phyloP scores from a whole-genome alignment of 2,797 vertebrate species.

The Astyanax mexicanus region DNA sequence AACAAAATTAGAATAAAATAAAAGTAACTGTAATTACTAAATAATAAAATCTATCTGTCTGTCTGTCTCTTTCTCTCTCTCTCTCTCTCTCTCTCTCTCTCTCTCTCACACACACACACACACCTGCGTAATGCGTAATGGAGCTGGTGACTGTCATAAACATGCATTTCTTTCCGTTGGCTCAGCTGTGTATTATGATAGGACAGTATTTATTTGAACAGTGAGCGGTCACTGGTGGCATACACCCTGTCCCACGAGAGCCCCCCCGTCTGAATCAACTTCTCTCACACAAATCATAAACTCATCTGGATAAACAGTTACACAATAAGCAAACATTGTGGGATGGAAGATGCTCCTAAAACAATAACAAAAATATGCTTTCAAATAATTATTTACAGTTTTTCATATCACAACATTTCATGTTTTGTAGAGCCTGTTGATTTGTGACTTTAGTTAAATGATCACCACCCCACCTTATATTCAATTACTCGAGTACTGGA shows the following conservation, averaged over 20 bases:
- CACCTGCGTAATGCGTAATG: constrained; percentile 36
- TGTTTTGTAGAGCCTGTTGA: background rate
- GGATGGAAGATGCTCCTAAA: background rate
- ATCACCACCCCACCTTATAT: too few relatives aligned
- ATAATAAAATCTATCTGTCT: too few relatives aligned
- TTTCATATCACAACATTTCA: background rate
- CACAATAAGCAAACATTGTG: background rate
- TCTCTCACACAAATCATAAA: background rate
- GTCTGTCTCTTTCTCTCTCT: background rate
- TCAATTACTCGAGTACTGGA: too few relatives aligned
- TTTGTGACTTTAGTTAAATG: too few relatives aligned
- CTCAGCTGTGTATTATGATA: constrained; percentile 62
- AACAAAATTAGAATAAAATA: too few relatives aligned
- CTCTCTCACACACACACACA: too few relatives aligned
- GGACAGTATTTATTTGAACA: constrained; percentile 66
- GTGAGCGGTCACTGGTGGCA: constrained; percentile 31
- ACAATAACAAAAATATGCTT: background rate
- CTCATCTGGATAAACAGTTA: background rate
- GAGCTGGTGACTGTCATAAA: constrained; percentile 38
- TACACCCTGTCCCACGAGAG: constrained; percentile 62
- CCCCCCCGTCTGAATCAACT: constrained; percentile 11
- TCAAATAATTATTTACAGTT: background rate
- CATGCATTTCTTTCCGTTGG: constrained; percentile 76
- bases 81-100: too few relatives aligned
- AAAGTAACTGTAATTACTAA: too few relatives aligned